Evolutionary conservation across 1,140 invertebrate genomes (phyloP), one percentile per base, ranked within the genome.

Genomic region (Dinoponera quadriceps): DNA sequence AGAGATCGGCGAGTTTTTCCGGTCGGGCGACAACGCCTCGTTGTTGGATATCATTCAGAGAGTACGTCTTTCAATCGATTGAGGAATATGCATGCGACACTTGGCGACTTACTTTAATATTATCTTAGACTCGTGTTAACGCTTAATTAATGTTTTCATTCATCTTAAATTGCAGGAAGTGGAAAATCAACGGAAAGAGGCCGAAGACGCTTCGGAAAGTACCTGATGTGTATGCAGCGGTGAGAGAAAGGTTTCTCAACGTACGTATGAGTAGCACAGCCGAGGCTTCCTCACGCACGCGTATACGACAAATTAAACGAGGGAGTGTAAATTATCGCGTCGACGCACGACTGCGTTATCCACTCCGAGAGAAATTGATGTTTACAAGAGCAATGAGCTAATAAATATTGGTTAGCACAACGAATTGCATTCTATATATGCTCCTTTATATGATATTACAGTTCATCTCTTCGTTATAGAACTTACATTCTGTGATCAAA

Each of bases 1-100:
- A 78, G 95, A 95, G 86, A 92, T 95, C n/a, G 93, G 94, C 78
- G 94, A 95, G 80, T 93, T 94, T 85, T 94, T 94, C 62, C 90
- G 92, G 63, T 85, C 89, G 2, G 59, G 63, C 14, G 84, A 83
- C 51, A 90, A 72, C 7, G 69, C 82, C 14, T 91, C 90, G 2
- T 82, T 93, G 25, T 86, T 94, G 27, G 93, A 94, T 60, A 85
- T 91, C 5, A 86, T 94, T 54, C 89, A 87, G 80, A 89, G 86
- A 66, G 94, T 94, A 91, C 73, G 85, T 65, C 14, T 82, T 29
- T 33, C 11, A 13, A 3, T 74, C 49, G 48, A 11, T 49, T 7
- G 49, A 60, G 29, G 48, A 60, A 62, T 73, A 71, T 1, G 5
- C 20, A 14, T 59, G 27, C 2, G 33, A 75, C 54, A 57, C 57